Percentiles rank a stretch among this genome's conserved stretches.
phyloP scores from a whole-genome alignment of 92 coral and sea anemone genomes.

The Ricordea florida region DNA sequence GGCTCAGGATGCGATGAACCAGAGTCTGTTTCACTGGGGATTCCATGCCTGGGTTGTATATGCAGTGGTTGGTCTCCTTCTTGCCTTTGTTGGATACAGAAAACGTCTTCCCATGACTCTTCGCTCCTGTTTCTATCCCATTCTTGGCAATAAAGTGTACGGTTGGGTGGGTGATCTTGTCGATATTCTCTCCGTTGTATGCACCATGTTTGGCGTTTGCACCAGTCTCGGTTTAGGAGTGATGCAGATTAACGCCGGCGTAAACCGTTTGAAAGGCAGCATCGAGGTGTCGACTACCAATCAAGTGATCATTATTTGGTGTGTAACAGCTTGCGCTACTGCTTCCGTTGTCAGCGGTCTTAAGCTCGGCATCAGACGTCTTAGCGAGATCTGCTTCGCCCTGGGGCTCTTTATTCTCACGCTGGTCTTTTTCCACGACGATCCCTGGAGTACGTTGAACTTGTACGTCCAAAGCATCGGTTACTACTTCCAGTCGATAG shows the following conservation, averaged over 20 bases:
- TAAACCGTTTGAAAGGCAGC: conserved; percentile 60
- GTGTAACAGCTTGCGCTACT: conserved; percentile 84
- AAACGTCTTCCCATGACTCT: conserved; percentile 91
- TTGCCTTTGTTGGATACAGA: conserved; percentile 80
- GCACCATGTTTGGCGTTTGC: conserved; percentile 96
- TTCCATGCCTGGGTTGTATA: conserved; percentile 96
- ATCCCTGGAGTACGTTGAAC: conserved; percentile 80
- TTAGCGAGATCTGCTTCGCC: conserved; percentile 84
- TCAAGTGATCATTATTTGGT: conserved; percentile 88
- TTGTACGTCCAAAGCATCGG: conserved; percentile 79
- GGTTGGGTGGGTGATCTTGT: conserved; percentile 85
- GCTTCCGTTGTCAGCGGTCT: conserved; percentile 81
- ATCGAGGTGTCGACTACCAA: conserved; percentile 48
- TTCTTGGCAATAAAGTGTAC: conserved; percentile 81
- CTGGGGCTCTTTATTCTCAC: conserved; percentile 79
- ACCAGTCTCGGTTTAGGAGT: conserved; percentile 94
- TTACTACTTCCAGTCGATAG: conserved; percentile 76
- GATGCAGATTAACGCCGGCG: conserved; percentile 76
- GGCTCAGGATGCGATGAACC: conserved; percentile 91
- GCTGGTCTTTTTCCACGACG: conserved; percentile 78
- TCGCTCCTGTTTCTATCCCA: conserved; percentile 88
- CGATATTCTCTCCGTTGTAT: conserved; percentile 80
- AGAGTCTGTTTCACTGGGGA: conserved; percentile 95
- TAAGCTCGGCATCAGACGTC: conserved; percentile 84
- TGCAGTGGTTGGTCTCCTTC: conserved; percentile 77